Base-by-base conservation (phyloP, 2,888 invertebrate genomes). In the Aquatica leii region DNA sequence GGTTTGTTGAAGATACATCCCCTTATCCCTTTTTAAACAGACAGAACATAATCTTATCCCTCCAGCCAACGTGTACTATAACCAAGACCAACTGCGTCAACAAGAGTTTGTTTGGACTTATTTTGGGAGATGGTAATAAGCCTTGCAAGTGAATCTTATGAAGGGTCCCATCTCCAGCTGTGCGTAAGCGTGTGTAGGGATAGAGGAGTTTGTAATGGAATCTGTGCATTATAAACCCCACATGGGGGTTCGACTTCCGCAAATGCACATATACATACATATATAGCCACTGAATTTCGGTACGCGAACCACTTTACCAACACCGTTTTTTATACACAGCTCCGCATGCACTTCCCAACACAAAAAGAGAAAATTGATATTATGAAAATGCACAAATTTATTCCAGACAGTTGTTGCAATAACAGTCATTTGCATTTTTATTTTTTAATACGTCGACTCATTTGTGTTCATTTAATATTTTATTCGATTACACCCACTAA, bases 51-150 rank as follows among this genome's bases (percentile, higher is more conserved):
- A 64, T 64, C 64, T 64, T 60, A 64, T 60, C 55, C 62, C 61
- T 59, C 37, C 56, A 56, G 50, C 41, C 59, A 57, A 52, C 56
- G 60, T 61, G 46, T 24, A 24, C 46, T 46, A 62, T 60, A 67
- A 69, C 67, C 69, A 69, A 66, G 70, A 73, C 74, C 76, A 75
- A 76, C 77, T 76, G 75, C 75, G 73, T 76, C 76, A 76, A 76
- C 76, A 77, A 46, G 69, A 74, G 74, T 74, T 74, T 75, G 76
- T 76, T 76, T 73, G 71, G 76, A 75, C 74, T 77, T 76, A 76
- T 77, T 76, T 73, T 70, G 63, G 63, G 69, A 71, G 71, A 77
- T 74, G 73, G 71, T 76, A 74, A 74, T 75, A 74, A 76, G 74
- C 70, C 70, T 68, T 71, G 71, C 72, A 70, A 69, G 66, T 66